Base-by-base conservation (phyloP, 2,888 invertebrate species). In the Ditylenchus weischeri region DNA sequence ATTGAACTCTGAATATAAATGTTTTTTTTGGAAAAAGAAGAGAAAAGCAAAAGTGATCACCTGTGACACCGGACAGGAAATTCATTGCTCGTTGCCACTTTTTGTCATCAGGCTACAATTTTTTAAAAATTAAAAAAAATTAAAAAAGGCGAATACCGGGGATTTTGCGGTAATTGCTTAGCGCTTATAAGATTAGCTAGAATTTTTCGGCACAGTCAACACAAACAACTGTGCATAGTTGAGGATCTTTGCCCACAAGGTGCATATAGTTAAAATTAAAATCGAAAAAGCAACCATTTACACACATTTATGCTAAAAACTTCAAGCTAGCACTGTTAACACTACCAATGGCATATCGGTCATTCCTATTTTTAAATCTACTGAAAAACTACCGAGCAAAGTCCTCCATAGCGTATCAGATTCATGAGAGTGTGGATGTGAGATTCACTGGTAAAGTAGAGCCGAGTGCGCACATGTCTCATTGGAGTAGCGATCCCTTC, bases 41-140 rank as follows among this genome's bases (percentile, higher is more conserved):
- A 29, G 29, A 4, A 29, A 29, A 29, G 29, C 2, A 29, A 15
- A 18, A 54, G 21, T 23, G 21, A 7, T 54, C n/a, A 29, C 54
- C 29, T 54, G 54, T 92, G 8, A 96, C 94, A 88, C 92, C 92
- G 23, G 91, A 91, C 35, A 98, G 90, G 84, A 96, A 99, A 83
- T 96, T 93, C 93, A 96, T 93, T 0, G 98, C 96, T 69, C 95
- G 88, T 18, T 91, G 89, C 98, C 98, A 99, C 83, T 98, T 96
- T 84, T 94, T 93, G 84, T 98, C 96, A 78, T 89, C 91, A 43
- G 88, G 84, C 89, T 88, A 89, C 90, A 73, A 35, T 76, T 74
- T 60, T 8, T 6, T 8, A 8, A 51, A 23, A 21, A 13, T 21
- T n/a, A n/a, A n/a, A n/a, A n/a, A n/a, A n/a, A n/a, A n/a, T n/a